phyloP scores from a whole-genome alignment of 2,888 invertebrate genomes.

The Lasioglossum vierecki region DNA sequence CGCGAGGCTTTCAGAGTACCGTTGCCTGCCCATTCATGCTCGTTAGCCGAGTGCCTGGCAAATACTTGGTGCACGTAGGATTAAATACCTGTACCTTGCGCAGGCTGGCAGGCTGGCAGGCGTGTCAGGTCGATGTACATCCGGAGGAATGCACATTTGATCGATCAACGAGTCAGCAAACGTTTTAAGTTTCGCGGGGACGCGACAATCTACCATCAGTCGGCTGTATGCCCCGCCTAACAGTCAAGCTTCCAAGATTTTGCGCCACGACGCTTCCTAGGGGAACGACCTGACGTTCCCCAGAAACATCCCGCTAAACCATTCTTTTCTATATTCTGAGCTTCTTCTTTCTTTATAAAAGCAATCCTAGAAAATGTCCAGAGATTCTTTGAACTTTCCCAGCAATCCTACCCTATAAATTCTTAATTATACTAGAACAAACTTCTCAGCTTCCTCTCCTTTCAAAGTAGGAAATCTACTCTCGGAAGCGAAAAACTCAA shows the following conservation, averaged over 20 bases:
- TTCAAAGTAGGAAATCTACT: neutral
- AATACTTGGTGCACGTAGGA: conserved; percentile 15
- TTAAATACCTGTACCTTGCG: conserved; percentile 13
- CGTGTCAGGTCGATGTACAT: neutral
- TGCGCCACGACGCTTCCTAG: conserved; percentile 2
- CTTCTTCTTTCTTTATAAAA: no score
- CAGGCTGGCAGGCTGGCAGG: conserved; percentile 6
- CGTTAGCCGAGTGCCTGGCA: conserved; percentile 31
- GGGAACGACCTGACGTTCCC: neutral
- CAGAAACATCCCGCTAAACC: neutral
- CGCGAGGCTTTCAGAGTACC: conserved; percentile 24
- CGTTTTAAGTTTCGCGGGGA: conserved; percentile 2
- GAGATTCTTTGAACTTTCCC: neutral
- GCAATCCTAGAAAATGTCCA: neutral
- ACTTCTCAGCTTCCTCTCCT: neutral
- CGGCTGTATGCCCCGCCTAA: neutral
- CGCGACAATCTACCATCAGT: neutral
- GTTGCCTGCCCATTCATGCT: conserved; percentile 37
- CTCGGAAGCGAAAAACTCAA: no score
- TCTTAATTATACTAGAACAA: no score
- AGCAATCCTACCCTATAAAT: neutral
- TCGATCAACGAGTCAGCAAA: conserved; percentile 15
- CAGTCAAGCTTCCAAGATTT: conserved; percentile 4
- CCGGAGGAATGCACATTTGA: conserved; percentile 2
- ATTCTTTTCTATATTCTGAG: no score